Percentiles rank a stretch among this genome's conserved stretches.
Conservation (phyloP, 2,113 vertebrate genomes). For the Circaetus cinerascens region DNA sequence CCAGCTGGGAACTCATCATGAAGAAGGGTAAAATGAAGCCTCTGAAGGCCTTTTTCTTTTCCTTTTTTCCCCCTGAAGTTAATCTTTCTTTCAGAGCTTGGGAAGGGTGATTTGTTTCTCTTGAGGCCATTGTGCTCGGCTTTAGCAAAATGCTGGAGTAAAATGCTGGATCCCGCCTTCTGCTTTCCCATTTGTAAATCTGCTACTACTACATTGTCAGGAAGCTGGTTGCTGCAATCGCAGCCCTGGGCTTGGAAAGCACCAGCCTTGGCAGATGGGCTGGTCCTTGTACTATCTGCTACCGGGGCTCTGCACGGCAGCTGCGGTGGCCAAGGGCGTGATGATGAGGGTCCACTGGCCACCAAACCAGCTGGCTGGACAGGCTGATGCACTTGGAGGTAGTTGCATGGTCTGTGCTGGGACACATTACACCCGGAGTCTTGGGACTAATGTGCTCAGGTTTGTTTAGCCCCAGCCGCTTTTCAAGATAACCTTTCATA, state of each 20-base stretch:
- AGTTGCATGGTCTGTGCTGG: conserved; percentile 36
- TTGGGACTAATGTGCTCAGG: conserved; percentile 49
- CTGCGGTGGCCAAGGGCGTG: background rate
- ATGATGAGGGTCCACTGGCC: conserved; percentile 38
- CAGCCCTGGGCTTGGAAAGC: background rate
- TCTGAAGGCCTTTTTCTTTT: no score
- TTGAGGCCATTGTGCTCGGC: background rate
- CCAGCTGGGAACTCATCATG: background rate
- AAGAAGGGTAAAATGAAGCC: background rate
- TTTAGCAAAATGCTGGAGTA: background rate
- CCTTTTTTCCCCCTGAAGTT: background rate
- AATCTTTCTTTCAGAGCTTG: background rate
- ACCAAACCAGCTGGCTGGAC: conserved; percentile 37
- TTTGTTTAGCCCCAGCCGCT: conserved; percentile 42
- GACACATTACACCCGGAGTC: conserved; percentile 5
- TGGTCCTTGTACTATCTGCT: fast-evolving
- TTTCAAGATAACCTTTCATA: conserved; percentile 53
- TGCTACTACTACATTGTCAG: background rate
- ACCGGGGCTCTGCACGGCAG: fast-evolving
- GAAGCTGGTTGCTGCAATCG: background rate
- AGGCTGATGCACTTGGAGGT: background rate
- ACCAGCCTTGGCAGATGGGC: background rate
- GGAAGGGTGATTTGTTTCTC: background rate
- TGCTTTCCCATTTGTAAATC: background rate
- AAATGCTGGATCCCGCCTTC: background rate